Evolutionary conservation across 64 coral and sea anemone species (phyloP).

Genomic region (Catalaphyllia jardinei): DNA sequence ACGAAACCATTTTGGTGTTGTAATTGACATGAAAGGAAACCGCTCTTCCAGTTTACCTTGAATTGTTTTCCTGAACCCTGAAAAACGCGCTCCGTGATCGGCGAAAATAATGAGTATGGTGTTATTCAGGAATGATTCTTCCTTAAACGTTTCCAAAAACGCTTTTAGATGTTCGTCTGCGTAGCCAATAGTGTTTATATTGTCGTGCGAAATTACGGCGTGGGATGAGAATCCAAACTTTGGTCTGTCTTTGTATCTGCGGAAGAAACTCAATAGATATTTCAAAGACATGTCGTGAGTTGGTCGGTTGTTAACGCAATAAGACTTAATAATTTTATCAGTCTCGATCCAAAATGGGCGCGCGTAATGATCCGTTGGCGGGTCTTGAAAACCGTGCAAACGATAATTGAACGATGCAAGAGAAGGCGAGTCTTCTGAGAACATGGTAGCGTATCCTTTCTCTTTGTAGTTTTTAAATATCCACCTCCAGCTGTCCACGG

Average conservation of each 20-base stretch:
- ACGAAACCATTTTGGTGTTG: slow-evolving; percentile 57
- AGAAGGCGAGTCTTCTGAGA: slow-evolving; percentile 60
- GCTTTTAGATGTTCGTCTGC: slow-evolving; percentile 60
- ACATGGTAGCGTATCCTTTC: slow-evolving; percentile 74
- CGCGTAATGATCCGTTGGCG: slow-evolving; percentile 81
- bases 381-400: slow-evolving; percentile 61
- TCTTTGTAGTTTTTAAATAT: slow-evolving; percentile 76
- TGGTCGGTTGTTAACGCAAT: slow-evolving; percentile 50
- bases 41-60: slow-evolving; percentile 84
- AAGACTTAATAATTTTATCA: slow-evolving; percentile 4
- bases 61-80: slow-evolving; percentile 25
- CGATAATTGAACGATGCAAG: slow-evolving; percentile 66
- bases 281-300: slow-evolving; percentile 61
- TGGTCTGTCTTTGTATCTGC: slow-evolving; percentile 50
- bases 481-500: slow-evolving; percentile 82
- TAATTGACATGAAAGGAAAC: slow-evolving; percentile 72
- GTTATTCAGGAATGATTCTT: slow-evolving; percentile 48
- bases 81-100: slow-evolving; percentile 64
- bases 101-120: slow-evolving; percentile 62
- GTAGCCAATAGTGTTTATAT: slow-evolving; percentile 59
- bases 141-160: slow-evolving; percentile 57
- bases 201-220: slow-evolving; percentile 55
- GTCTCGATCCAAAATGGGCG: slow-evolving; percentile 79
- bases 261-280: slow-evolving; percentile 68
- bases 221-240: slow-evolving; percentile 64